Base-by-base conservation (phyloP, 2,797 vertebrate genomes). In the Tokudaia tokunoshimensis region DNA sequence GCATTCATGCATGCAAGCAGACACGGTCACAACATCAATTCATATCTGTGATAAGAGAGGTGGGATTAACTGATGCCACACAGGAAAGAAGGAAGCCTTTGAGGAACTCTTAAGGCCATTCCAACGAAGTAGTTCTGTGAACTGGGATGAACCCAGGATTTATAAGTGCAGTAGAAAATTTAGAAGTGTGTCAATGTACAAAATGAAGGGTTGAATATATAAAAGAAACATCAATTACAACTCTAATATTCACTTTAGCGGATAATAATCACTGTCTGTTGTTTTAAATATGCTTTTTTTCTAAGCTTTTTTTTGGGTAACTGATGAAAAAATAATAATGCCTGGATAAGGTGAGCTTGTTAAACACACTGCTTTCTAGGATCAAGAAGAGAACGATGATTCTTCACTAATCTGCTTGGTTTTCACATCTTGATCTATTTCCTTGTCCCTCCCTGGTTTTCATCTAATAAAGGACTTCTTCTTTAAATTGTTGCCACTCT, bases 401-500 rank as follows among this genome's bases (percentile, higher is more conserved):
- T 96, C 75, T 97, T 90, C 67, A 41, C 72, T 70, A 95, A 97
- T 95, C 57, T 70, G 95, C 37, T 61, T 95, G 57, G 59, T 94
- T 94, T 97, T 97, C 31, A 75, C 95, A 79, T 97, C 89, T 90
- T 92, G 41, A 94, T 85, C 52, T 94, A 74, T 91, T 89, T 96
- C 94, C 80, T 89, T 83, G 47, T 20, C 87, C 94, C 84, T 95
- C 59, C 75, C 92, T 93, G 80, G 20, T 98, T 97, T 93, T 86
- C 55, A 96, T 96, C 95, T 84, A 98, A 95, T 55, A 97, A 98
- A 95, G 82, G 86, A 72, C 50, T 93, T 97, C 50, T 93, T 97
- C 61, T 98, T 98, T 84, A 96, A 98, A 97, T 96, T 83, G n/a
- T 87, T 86, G 83, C 92, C 89, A 96, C 97, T 92, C 88, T 93